phyloP scores from a whole-genome alignment of 2,888 invertebrate genomes.

The Dryobota labecula region DNA sequence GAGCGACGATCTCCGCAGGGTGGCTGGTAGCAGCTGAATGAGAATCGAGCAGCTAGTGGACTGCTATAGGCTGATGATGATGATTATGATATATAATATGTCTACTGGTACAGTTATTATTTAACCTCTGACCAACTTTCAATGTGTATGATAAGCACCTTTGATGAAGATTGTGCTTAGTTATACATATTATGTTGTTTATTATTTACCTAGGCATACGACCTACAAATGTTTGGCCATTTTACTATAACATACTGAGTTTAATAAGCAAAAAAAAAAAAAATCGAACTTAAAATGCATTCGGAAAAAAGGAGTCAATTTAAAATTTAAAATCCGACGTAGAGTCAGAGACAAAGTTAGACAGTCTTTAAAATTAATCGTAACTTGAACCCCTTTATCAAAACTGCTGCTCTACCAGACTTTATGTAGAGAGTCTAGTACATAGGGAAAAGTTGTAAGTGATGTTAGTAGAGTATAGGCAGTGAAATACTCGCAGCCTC shows the following conservation, averaged over 20 bases:
- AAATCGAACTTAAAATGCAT: not conserved
- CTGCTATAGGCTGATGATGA: too few species aligned
- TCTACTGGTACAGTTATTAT: not conserved
- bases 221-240: not conserved
- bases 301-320: conserved; percentile 13
- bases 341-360: conserved; percentile 38
- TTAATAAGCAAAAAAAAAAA: not conserved
- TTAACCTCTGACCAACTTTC: too few species aligned
- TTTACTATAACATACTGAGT: too few species aligned
- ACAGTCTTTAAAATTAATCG: conserved; percentile 55
- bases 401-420: conserved; percentile 46
- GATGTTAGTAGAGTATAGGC: conserved; percentile 70
- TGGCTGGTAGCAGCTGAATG: too few species aligned
- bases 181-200: not conserved
- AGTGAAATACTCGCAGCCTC: conserved; percentile 74
- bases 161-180: not conserved
- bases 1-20: too few species aligned
- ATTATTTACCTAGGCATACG: too few species aligned
- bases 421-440: conserved; percentile 54
- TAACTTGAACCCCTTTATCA: conserved; percentile 57
- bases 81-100: too few species aligned
- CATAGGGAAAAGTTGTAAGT: conserved; percentile 74
- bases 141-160: too few species aligned
- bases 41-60: too few species aligned
- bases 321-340: conserved; percentile 10